A percentile compares a stretch with the other conserved stretches of the same genome.
Evolutionary conservation across 2,113 vertebrate genomes (phyloP).

Genomic region (Tonatia bakeri): DNA sequence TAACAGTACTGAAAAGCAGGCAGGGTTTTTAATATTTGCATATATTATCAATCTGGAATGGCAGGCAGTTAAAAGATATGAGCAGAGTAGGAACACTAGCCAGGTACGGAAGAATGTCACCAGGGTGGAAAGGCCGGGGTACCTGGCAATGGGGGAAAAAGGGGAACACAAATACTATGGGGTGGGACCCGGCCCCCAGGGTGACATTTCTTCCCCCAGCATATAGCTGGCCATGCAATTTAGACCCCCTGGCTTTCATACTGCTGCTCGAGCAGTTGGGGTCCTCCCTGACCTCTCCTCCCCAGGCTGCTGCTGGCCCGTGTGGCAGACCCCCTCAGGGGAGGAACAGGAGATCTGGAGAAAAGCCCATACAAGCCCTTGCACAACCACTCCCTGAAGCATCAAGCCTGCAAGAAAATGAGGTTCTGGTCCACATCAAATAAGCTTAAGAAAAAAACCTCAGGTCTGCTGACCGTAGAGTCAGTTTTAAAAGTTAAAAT

Average conservation of each 20-base stretch:
- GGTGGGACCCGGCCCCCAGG: neutral
- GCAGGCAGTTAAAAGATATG: neutral
- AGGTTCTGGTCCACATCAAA: neutral
- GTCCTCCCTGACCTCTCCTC: neutral
- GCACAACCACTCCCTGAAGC: neutral
- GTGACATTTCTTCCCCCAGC: neutral
- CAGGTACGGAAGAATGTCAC: neutral
- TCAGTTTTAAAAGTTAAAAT: neutral
- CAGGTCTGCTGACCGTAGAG: neutral
- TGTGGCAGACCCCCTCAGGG: neutral
- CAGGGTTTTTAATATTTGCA: neutral
- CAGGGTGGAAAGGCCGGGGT: neutral
- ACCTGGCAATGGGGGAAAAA: neutral
- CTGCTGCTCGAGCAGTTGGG: no score
- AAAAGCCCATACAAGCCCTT: neutral
- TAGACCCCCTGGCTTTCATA: neutral
- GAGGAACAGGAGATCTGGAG: neutral
- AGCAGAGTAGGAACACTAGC: neutral
- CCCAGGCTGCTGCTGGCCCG: neutral
- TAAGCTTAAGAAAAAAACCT: neutral
- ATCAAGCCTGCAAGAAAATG: neutral
- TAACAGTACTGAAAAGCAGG: neutral
- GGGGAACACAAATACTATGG: no score
- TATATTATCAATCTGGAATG: neutral
- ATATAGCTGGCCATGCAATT: neutral